A percentile compares a stretch with the other conserved stretches of the same genome.
Conservation (phyloP, 2,113 vertebrate species). For the Mystacornis crossleyi region DNA sequence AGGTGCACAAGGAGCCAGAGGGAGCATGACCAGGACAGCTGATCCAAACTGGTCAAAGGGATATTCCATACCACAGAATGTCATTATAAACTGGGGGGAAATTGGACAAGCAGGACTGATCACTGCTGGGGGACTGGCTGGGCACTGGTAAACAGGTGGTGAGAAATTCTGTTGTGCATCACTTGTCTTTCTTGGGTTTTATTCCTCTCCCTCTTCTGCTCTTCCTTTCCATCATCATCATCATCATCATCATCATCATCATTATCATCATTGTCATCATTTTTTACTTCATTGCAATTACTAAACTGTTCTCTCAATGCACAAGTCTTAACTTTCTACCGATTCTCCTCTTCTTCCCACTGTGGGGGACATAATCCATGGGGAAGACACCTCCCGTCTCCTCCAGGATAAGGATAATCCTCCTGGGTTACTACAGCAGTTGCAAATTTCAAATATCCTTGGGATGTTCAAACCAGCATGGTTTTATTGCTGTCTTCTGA, state of each 20-base stretch:
- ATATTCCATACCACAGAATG: neutral
- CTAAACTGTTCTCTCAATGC: neutral
- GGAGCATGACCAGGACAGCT: neutral
- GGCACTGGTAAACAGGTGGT: neutral
- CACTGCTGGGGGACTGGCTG: neutral
- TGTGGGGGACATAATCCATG: neutral
- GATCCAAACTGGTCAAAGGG: neutral
- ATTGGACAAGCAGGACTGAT: neutral
- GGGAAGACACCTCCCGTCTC: neutral
- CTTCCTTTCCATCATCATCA: neutral
- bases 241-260: neutral
- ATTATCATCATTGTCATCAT: neutral
- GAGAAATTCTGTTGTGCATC: neutral
- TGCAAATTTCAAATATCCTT: neutral
- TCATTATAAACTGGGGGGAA: neutral
- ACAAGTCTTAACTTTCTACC: neutral
- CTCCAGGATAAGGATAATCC: too few relatives aligned
- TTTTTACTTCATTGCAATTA: neutral
- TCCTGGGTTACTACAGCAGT: neutral
- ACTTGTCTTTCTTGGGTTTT: neutral
- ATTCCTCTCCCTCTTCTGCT: neutral
- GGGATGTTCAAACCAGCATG: neutral
- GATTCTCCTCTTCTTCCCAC: neutral
- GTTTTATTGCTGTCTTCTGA: neutral
- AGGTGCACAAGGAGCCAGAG: neutral